Percentiles rank a stretch among this genome's conserved stretches.
Conservation (phyloP, 2,797 vertebrate species). For the Helostoma temminkii region DNA sequence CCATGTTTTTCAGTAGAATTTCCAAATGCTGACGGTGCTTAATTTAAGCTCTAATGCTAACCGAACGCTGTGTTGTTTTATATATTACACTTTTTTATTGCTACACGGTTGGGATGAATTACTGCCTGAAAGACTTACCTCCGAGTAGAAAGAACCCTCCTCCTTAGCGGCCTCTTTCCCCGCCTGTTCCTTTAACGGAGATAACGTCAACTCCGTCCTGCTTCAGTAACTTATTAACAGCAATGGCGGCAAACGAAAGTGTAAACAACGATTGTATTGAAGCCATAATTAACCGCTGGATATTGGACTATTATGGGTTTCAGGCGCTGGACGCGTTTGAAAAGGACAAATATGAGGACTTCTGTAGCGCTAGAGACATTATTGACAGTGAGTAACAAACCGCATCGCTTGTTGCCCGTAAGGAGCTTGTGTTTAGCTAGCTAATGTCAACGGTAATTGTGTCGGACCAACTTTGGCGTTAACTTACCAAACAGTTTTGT, state of each 20-base stretch:
- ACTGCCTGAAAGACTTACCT: neutral
- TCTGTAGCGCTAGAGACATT: slow-evolving; percentile 60
- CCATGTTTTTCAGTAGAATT: neutral
- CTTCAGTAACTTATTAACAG: slow-evolving; percentile 3
- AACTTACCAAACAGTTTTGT: neutral
- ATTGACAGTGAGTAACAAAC: slow-evolving; percentile 71
- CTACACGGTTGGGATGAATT: rapidly evolving
- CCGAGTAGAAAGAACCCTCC: rapidly evolving
- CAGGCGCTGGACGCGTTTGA: slow-evolving; percentile 67
- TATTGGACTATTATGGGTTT: slow-evolving; percentile 74
- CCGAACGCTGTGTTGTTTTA: rapidly evolving
- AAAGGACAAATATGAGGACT: slow-evolving; percentile 60
- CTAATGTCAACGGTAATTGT: neutral
- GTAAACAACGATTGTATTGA: neutral
- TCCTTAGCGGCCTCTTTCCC: rapidly evolving
- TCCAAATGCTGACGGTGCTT: rapidly evolving
- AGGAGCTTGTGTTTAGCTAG: neutral
- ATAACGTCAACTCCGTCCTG: no score
- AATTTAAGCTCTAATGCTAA: neutral
- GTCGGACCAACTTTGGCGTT: neutral
- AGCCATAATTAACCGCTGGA: slow-evolving; percentile 76
- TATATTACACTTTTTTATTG: rapidly evolving
- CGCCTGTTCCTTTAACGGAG: neutral
- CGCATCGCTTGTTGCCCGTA: neutral
- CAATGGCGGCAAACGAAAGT: slow-evolving; percentile 60